Percentiles rank a stretch among this genome's conserved stretches.
Conservation (phyloP, 2,797 vertebrate genomes). For the Phrynocephalus vlangalii region DNA sequence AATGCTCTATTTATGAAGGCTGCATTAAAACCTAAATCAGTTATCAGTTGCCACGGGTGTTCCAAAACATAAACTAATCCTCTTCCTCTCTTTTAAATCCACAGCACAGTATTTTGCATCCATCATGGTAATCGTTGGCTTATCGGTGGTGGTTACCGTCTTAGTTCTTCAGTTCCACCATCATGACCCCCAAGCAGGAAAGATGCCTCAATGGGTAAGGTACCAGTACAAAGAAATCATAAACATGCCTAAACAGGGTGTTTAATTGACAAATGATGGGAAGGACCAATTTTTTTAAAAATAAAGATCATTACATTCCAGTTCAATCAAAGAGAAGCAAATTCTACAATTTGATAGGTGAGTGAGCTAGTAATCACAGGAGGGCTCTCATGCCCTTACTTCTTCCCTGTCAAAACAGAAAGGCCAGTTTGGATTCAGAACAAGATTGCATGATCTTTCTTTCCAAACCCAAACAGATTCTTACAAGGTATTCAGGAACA, state of each 20-base stretch:
- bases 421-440: not conserved
- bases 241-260: not conserved
- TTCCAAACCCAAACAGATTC: too few relatives aligned
- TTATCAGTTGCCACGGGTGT: not conserved
- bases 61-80: not conserved
- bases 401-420: not conserved
- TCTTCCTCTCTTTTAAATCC: slow-evolving; percentile 28
- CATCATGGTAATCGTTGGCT: slow-evolving; percentile 93
- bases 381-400: too few relatives aligned
- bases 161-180: slow-evolving; percentile 93
- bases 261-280: not conserved
- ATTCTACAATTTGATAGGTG: too few relatives aligned
- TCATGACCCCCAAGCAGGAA: slow-evolving; percentile 90
- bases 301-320: too few relatives aligned
- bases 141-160: slow-evolving; percentile 92
- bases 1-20: too few relatives aligned
- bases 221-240: not conserved
- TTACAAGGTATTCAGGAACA: not conserved
- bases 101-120: slow-evolving; percentile 93
- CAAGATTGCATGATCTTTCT: not conserved
- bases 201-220: slow-evolving; percentile 93
- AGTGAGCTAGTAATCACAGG: too few relatives aligned
- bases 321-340: too few relatives aligned
- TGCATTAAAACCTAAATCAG: not conserved
- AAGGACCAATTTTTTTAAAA: not conserved